Base-by-base conservation (phyloP, 2,888 invertebrate species). In the Lochmaea crataegi region DNA sequence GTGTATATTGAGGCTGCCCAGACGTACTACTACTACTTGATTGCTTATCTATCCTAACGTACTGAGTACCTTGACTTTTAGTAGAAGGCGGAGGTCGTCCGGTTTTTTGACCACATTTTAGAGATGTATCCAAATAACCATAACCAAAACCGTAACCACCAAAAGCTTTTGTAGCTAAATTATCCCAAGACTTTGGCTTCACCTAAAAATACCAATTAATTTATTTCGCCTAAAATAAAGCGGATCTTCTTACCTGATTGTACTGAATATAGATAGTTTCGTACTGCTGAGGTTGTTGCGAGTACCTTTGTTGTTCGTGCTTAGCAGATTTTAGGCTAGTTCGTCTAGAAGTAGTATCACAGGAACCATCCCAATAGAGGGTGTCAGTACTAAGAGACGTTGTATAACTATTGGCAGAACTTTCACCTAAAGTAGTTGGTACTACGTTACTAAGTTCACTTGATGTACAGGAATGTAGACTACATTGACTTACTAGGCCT, bases 151-250 rank as follows among this genome's bases (percentile, higher is more conserved):
- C 94, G 78, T 96, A 95, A 0, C 95, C 95, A 0, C 95, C 94
- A 78, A 94, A 93, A 0, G 94, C 93, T 87, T 95, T 95, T 2
- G 94, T 94, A 0, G 95, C 93, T 69, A 96, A 87, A 86, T 96
- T 96, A 84, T 96, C 96, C 95, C 96, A 96, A 0, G 95, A 96
- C 84, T 96, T 96, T 0, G 96, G 96, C 83, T 96, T 96, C 4
- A 65, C 60, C 65, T 66, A 26, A 18, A 18, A 68, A 2, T 64
- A 48, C n/a, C 16, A 32, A 32, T 32, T 5, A 32, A 32, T 32
- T 32, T 32, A 32, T 32, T 32, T 32, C 7, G 7, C 6, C 0
- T 32, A 7, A 32, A 32, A 32, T 32, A 32, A 32, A 32, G 32
- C 6, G 7, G 32, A 32, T 32, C 32, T 41, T 38, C 18, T n/a